Evolutionary conservation across 2,113 vertebrate species (phyloP).

Genomic region (Chionis minor): DNA sequence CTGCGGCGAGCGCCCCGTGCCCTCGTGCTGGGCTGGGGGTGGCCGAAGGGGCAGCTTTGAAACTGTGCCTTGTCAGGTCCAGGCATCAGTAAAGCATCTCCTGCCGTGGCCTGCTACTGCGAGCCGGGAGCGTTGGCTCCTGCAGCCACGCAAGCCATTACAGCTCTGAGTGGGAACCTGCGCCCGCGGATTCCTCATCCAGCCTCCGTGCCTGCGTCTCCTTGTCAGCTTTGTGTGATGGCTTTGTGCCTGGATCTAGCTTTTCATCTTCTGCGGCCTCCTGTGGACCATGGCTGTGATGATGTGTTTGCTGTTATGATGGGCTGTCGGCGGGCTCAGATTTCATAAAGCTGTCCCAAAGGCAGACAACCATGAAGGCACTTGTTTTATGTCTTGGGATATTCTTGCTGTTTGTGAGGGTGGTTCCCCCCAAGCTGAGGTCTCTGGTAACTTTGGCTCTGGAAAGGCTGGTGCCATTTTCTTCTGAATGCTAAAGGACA

Average conservation of each 20-base stretch:
- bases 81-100: background rate
- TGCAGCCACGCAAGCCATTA: background rate
- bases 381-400: background rate
- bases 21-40: fast-evolving
- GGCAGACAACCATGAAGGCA: background rate
- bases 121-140: background rate
- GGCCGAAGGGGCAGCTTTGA: background rate
- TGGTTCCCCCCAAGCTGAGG: background rate
- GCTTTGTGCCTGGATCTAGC: background rate
- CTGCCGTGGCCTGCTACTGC: fast-evolving
- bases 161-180: background rate
- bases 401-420: background rate
- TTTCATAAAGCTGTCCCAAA: background rate
- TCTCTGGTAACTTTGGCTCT: background rate
- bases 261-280: background rate
- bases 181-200: background rate
- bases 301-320: background rate
- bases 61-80: background rate
- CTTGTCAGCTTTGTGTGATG: background rate
- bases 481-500: background rate
- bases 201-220: background rate
- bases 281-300: background rate
- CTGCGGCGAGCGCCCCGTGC: fast-evolving
- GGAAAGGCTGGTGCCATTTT: background rate
- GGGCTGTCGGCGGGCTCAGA: background rate